These are phyloP conservation scores for Amazona vittata DNA, from an alignment of 2,113 vertebrate genomes.

Conservation along the genomic window DNA sequence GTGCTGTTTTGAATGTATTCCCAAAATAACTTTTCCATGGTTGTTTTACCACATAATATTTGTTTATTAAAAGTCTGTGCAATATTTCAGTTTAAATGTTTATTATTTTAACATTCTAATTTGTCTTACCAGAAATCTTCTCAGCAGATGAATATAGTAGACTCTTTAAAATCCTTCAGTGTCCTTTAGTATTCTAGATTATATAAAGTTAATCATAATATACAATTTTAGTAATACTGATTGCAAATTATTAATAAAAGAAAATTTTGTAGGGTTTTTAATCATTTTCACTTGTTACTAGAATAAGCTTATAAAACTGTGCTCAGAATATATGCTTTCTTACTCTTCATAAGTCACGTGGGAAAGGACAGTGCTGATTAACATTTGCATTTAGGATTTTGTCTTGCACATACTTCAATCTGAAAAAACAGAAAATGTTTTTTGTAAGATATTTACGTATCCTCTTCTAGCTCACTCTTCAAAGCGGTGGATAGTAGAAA, in stretches of 20 bases:
- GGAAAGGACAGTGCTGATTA: slow-evolving; percentile 57
- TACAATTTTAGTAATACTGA: not conserved
- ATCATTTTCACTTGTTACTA: slow-evolving; percentile 53
- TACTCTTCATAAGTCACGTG: slow-evolving; percentile 51
- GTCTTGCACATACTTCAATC: slow-evolving; percentile 37
- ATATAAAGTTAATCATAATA: not conserved
- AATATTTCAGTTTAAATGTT: slow-evolving; percentile 55
- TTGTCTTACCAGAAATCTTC: slow-evolving; percentile 62
- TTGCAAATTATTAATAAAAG: slow-evolving; percentile 66
- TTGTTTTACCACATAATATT: slow-evolving; percentile 51
- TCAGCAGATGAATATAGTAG: slow-evolving; percentile 34
- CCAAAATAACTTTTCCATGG: slow-evolving; percentile 55
- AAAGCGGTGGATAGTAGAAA: not conserved
- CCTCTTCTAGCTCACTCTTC: not conserved
- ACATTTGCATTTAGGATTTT: slow-evolving; percentile 45
- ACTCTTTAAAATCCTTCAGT: slow-evolving; percentile 64
- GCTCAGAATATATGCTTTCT: slow-evolving; percentile 38
- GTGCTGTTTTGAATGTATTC: slow-evolving; percentile 57
- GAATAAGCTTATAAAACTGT: slow-evolving; percentile 53
- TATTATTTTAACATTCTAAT: slow-evolving; percentile 59
- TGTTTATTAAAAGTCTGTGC: slow-evolving; percentile 58
- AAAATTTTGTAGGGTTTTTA: slow-evolving; percentile 61
- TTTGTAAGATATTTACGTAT: not conserved
- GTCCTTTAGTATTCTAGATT: slow-evolving; percentile 58
- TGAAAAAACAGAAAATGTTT: not conserved